These are phyloP conservation scores for Sicus ferrugineus DNA, from an alignment of 2,888 invertebrate species.

Conservation along the genomic window DNA sequence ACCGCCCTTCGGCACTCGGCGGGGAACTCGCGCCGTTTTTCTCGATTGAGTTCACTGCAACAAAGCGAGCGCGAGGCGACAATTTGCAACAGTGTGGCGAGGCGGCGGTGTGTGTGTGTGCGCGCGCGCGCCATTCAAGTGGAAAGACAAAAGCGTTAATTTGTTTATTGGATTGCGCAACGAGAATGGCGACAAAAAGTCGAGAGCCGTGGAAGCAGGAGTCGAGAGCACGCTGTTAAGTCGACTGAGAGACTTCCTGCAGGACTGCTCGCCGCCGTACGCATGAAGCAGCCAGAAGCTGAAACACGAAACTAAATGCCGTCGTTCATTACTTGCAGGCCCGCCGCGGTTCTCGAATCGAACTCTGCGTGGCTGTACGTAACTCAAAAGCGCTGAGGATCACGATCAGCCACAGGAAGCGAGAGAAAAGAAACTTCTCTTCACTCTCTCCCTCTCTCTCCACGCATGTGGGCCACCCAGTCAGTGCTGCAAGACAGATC, in stretches of 20 bases:
- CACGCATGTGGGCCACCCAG: too few species aligned
- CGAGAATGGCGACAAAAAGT: not conserved
- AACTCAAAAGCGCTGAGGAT: too few species aligned
- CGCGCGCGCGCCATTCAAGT: conserved; percentile 43
- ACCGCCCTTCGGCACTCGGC: not conserved
- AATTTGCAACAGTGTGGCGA: conserved; percentile 1
- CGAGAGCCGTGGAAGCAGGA: not conserved
- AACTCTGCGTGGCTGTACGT: too few species aligned
- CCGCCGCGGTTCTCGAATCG: too few species aligned
- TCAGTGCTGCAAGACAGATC: too few species aligned
- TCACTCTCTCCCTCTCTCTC: too few species aligned
- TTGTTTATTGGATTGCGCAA: conserved; percentile 51
- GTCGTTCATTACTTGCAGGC: too few species aligned
- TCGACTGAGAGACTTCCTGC: not conserved
- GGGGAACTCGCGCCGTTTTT: conserved; percentile 1
- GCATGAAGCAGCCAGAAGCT: not conserved
- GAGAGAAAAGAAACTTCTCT: too few species aligned
- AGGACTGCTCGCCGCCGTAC: too few species aligned
- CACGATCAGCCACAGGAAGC: too few species aligned
- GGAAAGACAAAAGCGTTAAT: conserved; percentile 53
- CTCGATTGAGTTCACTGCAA: conserved; percentile 20
- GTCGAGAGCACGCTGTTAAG: not conserved
- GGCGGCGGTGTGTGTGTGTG: not conserved
- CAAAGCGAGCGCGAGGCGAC: conserved; percentile 1
- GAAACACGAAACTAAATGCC: too few species aligned